Evolutionary conservation across 2,797 vertebrate genomes (phyloP).

Genomic region (Paguma larvata): DNA sequence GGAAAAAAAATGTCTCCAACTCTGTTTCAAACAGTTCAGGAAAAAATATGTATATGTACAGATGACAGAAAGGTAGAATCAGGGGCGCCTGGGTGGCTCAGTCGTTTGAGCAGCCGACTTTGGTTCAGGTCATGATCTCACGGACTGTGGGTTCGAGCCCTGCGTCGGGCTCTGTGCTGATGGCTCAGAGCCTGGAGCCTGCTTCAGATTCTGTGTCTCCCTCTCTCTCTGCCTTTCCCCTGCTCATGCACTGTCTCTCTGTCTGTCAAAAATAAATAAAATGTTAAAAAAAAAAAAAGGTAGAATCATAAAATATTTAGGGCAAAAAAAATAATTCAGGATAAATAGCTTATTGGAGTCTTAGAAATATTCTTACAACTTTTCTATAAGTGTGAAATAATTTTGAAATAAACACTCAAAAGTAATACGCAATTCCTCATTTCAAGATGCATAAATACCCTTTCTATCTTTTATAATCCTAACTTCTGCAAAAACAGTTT

Average conservation of each 20-base stretch:
- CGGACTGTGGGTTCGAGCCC: too few relatives aligned
- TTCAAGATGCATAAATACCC: background rate
- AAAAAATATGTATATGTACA: background rate
- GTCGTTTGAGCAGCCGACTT: too few relatives aligned
- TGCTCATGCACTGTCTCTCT: too few relatives aligned
- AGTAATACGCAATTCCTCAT: background rate
- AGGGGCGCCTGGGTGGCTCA: background rate
- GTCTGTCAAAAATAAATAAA: too few relatives aligned
- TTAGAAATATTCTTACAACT: conserved; percentile 21
- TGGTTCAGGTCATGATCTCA: too few relatives aligned
- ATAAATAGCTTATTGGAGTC: background rate
- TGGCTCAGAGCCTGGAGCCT: too few relatives aligned
- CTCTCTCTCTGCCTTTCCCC: too few relatives aligned
- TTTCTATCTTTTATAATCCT: background rate
- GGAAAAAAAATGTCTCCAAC: background rate
- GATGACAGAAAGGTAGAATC: background rate
- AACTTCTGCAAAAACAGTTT: conserved; percentile 1
- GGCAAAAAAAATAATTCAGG: background rate
- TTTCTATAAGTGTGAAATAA: background rate
- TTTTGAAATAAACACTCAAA: conserved; percentile 55
- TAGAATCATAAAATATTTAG: background rate
- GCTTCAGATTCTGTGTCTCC: too few relatives aligned
- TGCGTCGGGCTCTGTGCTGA: too few relatives aligned
- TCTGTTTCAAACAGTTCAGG: background rate
- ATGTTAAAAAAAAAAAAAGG: background rate